Percentiles rank a stretch among this genome's conserved stretches.
Evolutionary conservation across 2,113 vertebrate species (phyloP).

Genomic region (Physeter macrocephalus): DNA sequence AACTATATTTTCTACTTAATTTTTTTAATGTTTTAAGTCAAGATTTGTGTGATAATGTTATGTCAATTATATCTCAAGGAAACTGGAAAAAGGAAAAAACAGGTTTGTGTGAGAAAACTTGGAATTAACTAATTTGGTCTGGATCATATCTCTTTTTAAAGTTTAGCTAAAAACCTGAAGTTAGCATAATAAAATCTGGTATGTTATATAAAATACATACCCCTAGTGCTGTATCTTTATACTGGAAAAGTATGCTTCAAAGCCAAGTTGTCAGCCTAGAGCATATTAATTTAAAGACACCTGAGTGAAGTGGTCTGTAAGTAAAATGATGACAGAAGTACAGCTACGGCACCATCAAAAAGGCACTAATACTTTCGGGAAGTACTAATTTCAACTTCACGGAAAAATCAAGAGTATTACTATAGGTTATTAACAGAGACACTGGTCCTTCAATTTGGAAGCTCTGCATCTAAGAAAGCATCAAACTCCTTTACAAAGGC

Average conservation of each 20-base stretch:
- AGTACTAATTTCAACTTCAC: neutral
- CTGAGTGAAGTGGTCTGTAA: neutral
- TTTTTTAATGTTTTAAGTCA: neutral
- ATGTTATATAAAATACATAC: neutral
- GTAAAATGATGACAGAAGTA: constrained; percentile 12
- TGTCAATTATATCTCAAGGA: neutral
- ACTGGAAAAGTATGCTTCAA: neutral
- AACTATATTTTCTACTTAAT: neutral
- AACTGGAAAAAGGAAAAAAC: neutral
- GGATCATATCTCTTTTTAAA: neutral
- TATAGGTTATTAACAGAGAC: constrained; percentile 27
- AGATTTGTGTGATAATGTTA: neutral
- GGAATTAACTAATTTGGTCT: neutral
- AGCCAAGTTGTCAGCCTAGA: neutral
- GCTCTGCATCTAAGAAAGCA: constrained; percentile 57
- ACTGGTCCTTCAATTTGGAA: constrained; percentile 40
- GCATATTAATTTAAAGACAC: neutral
- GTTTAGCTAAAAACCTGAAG: neutral
- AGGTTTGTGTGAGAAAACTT: neutral
- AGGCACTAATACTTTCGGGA: neutral
- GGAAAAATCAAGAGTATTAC: constrained; percentile 38
- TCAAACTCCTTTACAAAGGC: constrained; percentile 58
- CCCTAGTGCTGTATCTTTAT: neutral
- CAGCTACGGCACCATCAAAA: neutral
- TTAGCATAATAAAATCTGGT: neutral